Base-by-base conservation (phyloP, 2,888 invertebrate genomes). In the Gisinianus flammeolus region DNA sequence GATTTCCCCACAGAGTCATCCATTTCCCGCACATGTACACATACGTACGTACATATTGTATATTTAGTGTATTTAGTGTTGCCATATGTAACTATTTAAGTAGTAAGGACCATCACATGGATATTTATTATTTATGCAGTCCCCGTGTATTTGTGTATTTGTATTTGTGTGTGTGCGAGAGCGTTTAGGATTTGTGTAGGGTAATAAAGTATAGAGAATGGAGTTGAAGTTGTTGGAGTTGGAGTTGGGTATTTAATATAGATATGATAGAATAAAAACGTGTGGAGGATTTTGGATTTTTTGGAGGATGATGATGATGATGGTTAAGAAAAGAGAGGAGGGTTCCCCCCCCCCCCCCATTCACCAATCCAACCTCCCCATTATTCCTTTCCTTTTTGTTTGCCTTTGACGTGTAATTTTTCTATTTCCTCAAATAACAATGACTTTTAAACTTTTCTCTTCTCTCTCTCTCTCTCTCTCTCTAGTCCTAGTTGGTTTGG, bases 401-500 rank as follows among this genome's bases (percentile, higher is more conserved):
- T 82, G 81, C 80, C 69, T 79, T 81, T 81, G 82, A 82, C 82
- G 56, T 79, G 81, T 81, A 80, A 82, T 82, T 82, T 82, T 82
- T 82, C 81, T 79, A 81, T 79, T 81, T 81, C 80, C 80, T 79
- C 79, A 78, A 79, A 74, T 79, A 81, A 82, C 82, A 82, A 82
- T 81, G 82, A 82, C 79, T 82, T 81, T 80, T 79, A 81, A 82
- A 82, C 77, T 81, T 79, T 78, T 80, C 68, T 78, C 69, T 72
- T 76, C 76, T 44, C 73, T 16, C 19, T 44, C 56, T n/a, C 56
- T 3, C 2, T 58, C 22, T n/a, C 56, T 58, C 56, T n/a, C 22
- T 3, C 22, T 22, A 12, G 19, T 8, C 22, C 19, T 4, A 56
- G 26, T 31, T 24, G 54, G 31, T 8, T 35, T 35, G 56, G 26